A percentile compares a stretch with the other conserved stretches of the same genome.
phyloP scores from a whole-genome alignment of 2,888 invertebrate species.

The Pandemis cinnamomeana region DNA sequence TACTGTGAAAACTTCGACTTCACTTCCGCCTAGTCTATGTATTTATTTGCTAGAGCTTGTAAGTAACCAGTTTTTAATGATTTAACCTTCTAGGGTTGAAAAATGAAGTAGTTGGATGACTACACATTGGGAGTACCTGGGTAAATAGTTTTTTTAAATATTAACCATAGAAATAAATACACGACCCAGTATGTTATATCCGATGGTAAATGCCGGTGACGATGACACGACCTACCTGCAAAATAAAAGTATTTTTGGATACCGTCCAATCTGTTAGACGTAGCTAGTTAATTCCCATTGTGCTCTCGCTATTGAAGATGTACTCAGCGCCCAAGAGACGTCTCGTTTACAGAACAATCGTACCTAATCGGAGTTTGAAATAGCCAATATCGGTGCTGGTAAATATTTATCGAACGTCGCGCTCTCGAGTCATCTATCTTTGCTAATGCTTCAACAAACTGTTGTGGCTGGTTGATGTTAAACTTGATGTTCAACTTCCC shows the following conservation, averaged over 20 bases:
- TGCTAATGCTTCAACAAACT: background rate
- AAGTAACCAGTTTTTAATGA: too few species aligned
- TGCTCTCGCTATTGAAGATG: constrained; percentile 10
- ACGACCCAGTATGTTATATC: too few species aligned
- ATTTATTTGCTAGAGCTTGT: too few species aligned
- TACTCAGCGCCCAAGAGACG: constrained; percentile 25
- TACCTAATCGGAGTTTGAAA: constrained; percentile 32
- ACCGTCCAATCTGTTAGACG: background rate
- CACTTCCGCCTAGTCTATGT: too few species aligned
- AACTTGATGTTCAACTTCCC: background rate
- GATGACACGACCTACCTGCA: background rate
- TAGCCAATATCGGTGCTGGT: constrained; percentile 40
- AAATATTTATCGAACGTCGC: constrained; percentile 39
- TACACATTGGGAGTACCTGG: too few species aligned
- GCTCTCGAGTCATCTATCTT: background rate
- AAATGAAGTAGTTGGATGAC: too few species aligned
- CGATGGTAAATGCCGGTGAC: background rate
- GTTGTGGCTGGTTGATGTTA: background rate
- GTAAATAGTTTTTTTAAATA: too few species aligned
- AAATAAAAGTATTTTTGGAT: background rate
- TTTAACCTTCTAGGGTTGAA: too few species aligned
- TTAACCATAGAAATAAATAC: too few species aligned
- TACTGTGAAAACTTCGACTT: too few species aligned
- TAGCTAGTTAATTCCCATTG: constrained; percentile 4
- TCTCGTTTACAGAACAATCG: constrained; percentile 40